These are phyloP conservation scores for Allygus modestus DNA, from an alignment of 2,888 invertebrate genomes.

Conservation along the genomic window DNA sequence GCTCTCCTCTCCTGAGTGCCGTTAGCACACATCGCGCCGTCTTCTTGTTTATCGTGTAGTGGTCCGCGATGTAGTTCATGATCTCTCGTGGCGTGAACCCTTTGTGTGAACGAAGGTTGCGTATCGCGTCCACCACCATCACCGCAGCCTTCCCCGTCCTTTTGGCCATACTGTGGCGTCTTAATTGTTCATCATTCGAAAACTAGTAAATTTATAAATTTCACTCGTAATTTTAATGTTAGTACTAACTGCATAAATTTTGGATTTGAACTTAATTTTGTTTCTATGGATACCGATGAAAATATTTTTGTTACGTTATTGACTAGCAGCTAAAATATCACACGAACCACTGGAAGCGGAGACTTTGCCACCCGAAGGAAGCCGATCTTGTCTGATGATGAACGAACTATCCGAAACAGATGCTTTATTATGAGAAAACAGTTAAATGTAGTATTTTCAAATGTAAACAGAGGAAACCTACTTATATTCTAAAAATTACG, in stretches of 20 bases:
- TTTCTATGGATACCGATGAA: background rate
- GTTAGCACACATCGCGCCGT: constrained; percentile 33
- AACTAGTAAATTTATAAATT: background rate
- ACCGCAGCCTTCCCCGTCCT: constrained; percentile 9
- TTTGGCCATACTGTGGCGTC: background rate
- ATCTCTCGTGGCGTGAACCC: constrained; percentile 43
- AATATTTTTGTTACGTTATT: background rate
- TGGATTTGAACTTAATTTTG: background rate
- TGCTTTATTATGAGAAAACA: too few relatives aligned
- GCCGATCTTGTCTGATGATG: too few relatives aligned
- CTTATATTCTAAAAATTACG: too few relatives aligned
- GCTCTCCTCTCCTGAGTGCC: constrained; percentile 21
- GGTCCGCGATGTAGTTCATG: background rate
- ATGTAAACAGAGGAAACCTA: too few relatives aligned
- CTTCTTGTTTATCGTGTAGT: background rate
- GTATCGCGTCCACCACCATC: constrained; percentile 36
- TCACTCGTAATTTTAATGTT: background rate
- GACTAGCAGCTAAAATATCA: too few relatives aligned
- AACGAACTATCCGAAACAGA: too few relatives aligned
- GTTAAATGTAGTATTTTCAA: too few relatives aligned
- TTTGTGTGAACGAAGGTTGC: background rate
- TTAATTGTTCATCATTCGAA: background rate
- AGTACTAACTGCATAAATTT: background rate
- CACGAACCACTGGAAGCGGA: too few relatives aligned
- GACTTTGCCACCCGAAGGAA: too few relatives aligned